Conservation (phyloP, 1,140 invertebrate genomes). For the Agrypnia vestita region DNA sequence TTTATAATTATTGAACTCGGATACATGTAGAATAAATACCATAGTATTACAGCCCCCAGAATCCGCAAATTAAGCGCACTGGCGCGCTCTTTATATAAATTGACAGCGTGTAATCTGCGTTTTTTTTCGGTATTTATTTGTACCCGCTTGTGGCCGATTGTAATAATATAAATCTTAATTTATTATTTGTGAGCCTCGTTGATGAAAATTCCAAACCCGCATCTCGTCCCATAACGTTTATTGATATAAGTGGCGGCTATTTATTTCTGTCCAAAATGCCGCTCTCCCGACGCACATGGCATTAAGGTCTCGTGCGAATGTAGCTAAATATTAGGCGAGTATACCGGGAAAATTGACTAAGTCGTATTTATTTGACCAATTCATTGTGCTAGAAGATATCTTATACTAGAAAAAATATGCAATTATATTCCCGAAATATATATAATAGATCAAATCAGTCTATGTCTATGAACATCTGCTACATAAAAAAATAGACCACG, state of each 20-base stretch:
- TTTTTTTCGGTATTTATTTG: not conserved
- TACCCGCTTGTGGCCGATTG: not conserved
- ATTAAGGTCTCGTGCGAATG: not conserved
- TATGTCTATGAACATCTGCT: too few relatives aligned
- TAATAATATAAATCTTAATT: slow-evolving; percentile 8
- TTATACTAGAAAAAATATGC: too few relatives aligned
- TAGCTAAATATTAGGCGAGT: not conserved
- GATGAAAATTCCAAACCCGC: slow-evolving; percentile 19
- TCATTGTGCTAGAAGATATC: too few relatives aligned
- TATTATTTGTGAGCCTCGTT: slow-evolving; percentile 8
- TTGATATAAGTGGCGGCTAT: slow-evolving; percentile 39
- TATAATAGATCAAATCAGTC: too few relatives aligned
- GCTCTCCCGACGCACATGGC: not conserved
- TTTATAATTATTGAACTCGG: too few relatives aligned
- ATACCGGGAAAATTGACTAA: too few relatives aligned
- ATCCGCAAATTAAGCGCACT: too few relatives aligned
- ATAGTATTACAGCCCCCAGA: too few relatives aligned
- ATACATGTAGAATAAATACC: too few relatives aligned
- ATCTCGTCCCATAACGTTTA: slow-evolving; percentile 33
- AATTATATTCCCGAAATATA: too few relatives aligned
- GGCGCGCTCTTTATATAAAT: not conserved
- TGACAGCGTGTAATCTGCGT: not conserved
- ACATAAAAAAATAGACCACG: too few relatives aligned
- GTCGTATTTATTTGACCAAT: too few relatives aligned
- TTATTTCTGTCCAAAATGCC: slow-evolving; percentile 21